Base-by-base conservation (phyloP, 2,113 vertebrate genomes). In the Pteropus alecto region DNA sequence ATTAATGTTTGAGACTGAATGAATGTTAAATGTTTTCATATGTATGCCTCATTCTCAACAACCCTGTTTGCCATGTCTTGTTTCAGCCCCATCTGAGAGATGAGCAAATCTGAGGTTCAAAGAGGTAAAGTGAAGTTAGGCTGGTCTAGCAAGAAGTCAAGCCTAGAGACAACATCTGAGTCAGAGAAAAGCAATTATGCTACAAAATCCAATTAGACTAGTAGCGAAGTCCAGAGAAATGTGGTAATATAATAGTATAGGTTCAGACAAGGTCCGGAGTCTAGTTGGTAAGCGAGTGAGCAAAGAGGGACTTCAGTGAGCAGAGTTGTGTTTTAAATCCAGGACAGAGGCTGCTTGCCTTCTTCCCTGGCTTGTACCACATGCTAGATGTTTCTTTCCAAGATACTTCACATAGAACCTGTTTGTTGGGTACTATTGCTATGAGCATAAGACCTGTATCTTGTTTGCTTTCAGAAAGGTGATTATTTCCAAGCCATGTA, bases 1-100 rank as follows among this genome's bases (percentile, higher is more conserved):
- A 19, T 46, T 89, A 71, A 58, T 46, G 77, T 51, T 92, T 95
- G 63, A 88, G 51, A 90, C 90, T 85, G 65, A 90, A 58, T 70
- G 58, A 21, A 87, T 90, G 74, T 24, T 92, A 61, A 48, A 43
- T 85, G 71, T 61, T 84, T 87, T 68, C 68, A 58, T 60, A 92
- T 6, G 14, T 68, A 84, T 46, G 38, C 61, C 70, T 94, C 43
- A 54, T 86, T 89, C 89, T 87, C 33, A 89, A 35, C 87, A 87
- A 74, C 26, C 15, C 22, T 89, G 33, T 93, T 65, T 73, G 24
- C 24, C 81, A 26, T 28, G 41, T 67, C 33, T 78, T 61, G 56
- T 65, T 79, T 58, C 78, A 51, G 26, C 18, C 61, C 56, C 46
- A 19, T 65, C 26, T 88, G 21, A 94, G 56, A 86, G 30, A 56